Percentiles rank a stretch among this genome's conserved stretches.
Conservation (phyloP, 2,113 vertebrate species). For the Rhabdornis inornatus region DNA sequence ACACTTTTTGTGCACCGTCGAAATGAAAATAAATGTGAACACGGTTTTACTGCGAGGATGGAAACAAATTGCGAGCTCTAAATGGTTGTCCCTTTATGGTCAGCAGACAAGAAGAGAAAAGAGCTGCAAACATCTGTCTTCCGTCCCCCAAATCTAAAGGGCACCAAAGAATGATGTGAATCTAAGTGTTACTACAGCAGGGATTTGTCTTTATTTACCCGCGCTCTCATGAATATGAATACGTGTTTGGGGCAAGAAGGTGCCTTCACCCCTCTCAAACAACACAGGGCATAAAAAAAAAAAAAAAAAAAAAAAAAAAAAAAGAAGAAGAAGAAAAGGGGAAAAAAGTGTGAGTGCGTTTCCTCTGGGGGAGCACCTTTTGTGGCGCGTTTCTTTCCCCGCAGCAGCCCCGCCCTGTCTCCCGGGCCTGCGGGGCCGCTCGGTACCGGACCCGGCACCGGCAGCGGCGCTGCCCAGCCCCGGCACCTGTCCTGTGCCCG, state of each 20-base stretch:
- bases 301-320: not conserved
- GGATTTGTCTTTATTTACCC: conserved; percentile 76
- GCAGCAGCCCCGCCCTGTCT: not conserved
- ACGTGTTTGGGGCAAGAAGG: conserved; percentile 51
- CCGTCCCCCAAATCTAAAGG: conserved; percentile 74
- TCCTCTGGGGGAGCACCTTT: not conserved
- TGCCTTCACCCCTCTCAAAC: conserved; percentile 28
- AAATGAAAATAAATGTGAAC: conserved; percentile 79
- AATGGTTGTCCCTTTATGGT: conserved; percentile 78
- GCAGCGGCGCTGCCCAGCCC: not conserved
- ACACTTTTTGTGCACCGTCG: conserved; percentile 68
- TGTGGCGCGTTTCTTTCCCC: not conserved
- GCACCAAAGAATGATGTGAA: conserved; percentile 80
- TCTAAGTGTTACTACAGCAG: conserved; percentile 76
- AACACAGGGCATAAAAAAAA: not conserved
- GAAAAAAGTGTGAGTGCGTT: not conserved
- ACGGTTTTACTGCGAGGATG: conserved; percentile 64
- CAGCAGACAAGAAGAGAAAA: conserved; percentile 77
- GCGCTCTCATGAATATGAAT: conserved; percentile 80
- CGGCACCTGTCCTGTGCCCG: not conserved
- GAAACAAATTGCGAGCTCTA: conserved; percentile 78
- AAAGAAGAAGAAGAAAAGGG: not conserved
- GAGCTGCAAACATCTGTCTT: conserved; percentile 80
- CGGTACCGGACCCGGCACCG: not conserved
- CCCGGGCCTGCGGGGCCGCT: not conserved